Evolutionary conservation across 1,140 invertebrate genomes (phyloP).

Genomic region (Drosophila sechellia): DNA sequence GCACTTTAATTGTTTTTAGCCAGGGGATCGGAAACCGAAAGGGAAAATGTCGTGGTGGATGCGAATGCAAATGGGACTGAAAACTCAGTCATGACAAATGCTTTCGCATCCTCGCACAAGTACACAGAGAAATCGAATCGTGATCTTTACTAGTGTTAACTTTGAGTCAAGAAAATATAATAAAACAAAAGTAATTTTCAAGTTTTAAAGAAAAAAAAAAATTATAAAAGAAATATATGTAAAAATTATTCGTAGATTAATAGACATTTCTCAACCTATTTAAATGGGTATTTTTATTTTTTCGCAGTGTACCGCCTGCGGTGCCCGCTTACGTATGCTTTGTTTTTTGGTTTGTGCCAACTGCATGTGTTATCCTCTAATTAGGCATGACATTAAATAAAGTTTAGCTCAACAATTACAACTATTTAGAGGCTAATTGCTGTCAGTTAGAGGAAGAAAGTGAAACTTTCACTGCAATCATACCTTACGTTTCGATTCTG

Average conservation of each 20-base stretch:
- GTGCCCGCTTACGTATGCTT: constrained; percentile 36
- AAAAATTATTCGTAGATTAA: background rate
- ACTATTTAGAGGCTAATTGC: constrained; percentile 78
- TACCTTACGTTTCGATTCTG: background rate
- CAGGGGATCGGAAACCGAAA: constrained; percentile 17
- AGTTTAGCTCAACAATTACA: constrained; percentile 79
- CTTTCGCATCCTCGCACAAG: constrained; percentile 1
- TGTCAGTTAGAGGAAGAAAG: constrained; percentile 26
- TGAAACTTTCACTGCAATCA: constrained; percentile 20
- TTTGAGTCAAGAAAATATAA: background rate
- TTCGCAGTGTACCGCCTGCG: constrained; percentile 28
- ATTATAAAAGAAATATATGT: background rate
- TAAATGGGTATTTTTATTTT: background rate
- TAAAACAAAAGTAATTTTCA: background rate
- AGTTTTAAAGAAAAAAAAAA: background rate
- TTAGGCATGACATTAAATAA: constrained; percentile 80
- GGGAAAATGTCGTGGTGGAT: constrained; percentile 6
- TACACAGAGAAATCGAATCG: background rate
- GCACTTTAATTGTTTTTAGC: constrained; percentile 74
- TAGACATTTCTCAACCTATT: no score
- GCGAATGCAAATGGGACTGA: constrained; percentile 2
- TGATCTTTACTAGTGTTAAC: background rate
- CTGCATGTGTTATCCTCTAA: constrained; percentile 49
- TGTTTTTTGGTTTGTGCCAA: constrained; percentile 17
- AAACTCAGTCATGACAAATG: constrained; percentile 8